Evolutionary conservation across 2,113 vertebrate genomes (phyloP), one percentile per base, ranked within the genome.

Genomic region (Scopus umbretta): DNA sequence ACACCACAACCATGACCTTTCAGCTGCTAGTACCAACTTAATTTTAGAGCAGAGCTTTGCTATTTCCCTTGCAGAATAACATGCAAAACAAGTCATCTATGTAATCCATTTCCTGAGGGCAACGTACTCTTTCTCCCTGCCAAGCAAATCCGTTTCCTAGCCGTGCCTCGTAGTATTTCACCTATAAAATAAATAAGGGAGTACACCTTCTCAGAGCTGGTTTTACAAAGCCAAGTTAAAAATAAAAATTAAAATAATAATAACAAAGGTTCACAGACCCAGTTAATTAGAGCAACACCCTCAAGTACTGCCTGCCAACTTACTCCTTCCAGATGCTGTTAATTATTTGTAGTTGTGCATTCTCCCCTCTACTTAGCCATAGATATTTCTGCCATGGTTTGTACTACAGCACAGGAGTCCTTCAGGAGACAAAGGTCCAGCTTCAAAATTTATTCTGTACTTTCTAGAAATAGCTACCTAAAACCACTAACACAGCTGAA

Each of bases 31-130:
- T 3, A 91, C 50, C 50, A 53, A 84, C 80, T 90, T 91, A 14
- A 65, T 94, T 96, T 91, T 74, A 71, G 83, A 95, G 94, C 61
- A 66, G 81, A 83, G 91, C 95, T 87, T 78, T 72, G 55, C 86
- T 49, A 29, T 87, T 94, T 90, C 94, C 80, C 66, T 80, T 42
- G 72, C 90, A 82, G 73, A 87, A 56, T 56, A 55, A 81, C 80
- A 93, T 8, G 83, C 90, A 94, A 89, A 91, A 80, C 80, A 76
- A 94, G 79, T 34, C 95, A 65, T 45, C 94, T 82, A 91, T 50
- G 68, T 63, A 90, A 86, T 82, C 45, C 75, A 76, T 65, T 68
- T 76, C 88, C 86, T 25, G 58, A 43, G 81, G 87, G 63, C 94
- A 97, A 83, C 0, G 6, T 18, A 30, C 74, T 68, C 80, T 88